phyloP scores from a whole-genome alignment of 2,797 vertebrate species.

The Heterohyrax brucei region DNA sequence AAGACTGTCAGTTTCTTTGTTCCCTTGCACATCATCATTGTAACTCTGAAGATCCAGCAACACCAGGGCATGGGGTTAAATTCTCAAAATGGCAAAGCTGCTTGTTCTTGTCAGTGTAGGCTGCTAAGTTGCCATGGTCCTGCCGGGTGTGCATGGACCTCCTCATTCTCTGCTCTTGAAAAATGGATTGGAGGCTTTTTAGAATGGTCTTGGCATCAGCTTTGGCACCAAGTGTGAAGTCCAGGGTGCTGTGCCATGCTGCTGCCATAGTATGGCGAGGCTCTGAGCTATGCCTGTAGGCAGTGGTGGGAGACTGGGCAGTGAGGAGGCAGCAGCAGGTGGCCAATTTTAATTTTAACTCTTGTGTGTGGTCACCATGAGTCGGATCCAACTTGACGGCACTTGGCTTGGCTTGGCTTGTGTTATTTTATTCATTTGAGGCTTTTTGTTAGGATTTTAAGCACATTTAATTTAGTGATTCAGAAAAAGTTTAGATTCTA shows the following conservation, averaged over 20 bases:
- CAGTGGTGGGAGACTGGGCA: too few relatives aligned
- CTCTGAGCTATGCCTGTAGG: too few relatives aligned
- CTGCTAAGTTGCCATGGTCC: conserved; percentile 97
- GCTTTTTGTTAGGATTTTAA: conserved; percentile 46
- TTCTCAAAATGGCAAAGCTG: too few relatives aligned
- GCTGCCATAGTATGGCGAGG: too few relatives aligned
- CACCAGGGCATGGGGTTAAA: too few relatives aligned
- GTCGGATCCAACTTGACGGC: too few relatives aligned
- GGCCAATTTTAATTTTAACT: conserved; percentile 28
- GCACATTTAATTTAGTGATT: conserved; percentile 66
- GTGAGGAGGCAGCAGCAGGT: too few relatives aligned
- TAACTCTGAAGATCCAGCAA: too few relatives aligned
- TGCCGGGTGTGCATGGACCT: conserved; percentile 97
- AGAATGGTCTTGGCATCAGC: conserved; percentile 95
- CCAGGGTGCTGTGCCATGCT: too few relatives aligned
- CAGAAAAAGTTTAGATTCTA: conserved; percentile 56
- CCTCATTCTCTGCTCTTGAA: conserved; percentile 98
- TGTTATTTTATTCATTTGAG: conserved; percentile 32
- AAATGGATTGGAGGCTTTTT: conserved; percentile 96
- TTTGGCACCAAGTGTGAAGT: conserved; percentile 77
- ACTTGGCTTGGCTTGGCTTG: too few relatives aligned
- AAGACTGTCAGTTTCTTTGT: too few relatives aligned
- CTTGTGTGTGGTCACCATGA: neutral
- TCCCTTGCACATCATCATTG: too few relatives aligned
- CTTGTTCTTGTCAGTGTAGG: conserved; percentile 95